Conservation (phyloP, 2,113 vertebrate species). For the Aphyosemion australe region DNA sequence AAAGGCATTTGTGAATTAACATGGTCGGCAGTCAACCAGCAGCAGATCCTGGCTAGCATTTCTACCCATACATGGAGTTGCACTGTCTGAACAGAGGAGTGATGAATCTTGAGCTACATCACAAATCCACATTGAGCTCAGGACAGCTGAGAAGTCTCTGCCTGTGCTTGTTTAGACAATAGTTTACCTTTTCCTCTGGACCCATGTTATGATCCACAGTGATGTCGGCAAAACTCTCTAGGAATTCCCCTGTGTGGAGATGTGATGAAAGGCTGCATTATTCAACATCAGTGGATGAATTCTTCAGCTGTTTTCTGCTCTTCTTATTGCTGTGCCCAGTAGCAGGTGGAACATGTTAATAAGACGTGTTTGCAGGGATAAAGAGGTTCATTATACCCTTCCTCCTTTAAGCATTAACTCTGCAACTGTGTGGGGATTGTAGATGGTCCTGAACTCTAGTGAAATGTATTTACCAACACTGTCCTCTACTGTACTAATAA, state of each 20-base stretch:
- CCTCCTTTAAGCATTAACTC: conserved; percentile 37
- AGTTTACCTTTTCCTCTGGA: conserved; percentile 38
- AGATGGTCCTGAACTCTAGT: conserved; percentile 44
- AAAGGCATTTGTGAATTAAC: conserved; percentile 19
- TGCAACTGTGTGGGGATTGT: conserved; percentile 61
- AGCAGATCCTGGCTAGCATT: conserved; percentile 58
- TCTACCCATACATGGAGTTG: conserved; percentile 68
- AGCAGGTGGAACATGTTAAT: conserved; percentile 79
- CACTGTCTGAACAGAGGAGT: conserved; percentile 31
- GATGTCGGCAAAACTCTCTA: conserved; percentile 33
- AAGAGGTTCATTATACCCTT: conserved; percentile 70
- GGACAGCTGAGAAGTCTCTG: conserved; percentile 43
- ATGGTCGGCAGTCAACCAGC: conserved; percentile 24
- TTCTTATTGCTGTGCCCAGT: conserved; percentile 30
- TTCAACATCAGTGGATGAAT: conserved; percentile 58
- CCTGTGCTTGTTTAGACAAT: conserved; percentile 18
- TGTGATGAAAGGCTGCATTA: conserved; percentile 60
- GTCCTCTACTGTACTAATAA: conserved; percentile 70
- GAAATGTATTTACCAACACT: conserved; percentile 44
- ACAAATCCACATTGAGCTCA: conserved; percentile 45
- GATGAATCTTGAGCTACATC: conserved; percentile 50
- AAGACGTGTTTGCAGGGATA: conserved; percentile 64
- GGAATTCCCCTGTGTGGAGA: conserved; percentile 46
- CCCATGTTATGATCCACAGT: conserved; percentile 19
- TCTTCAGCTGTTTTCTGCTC: conserved; percentile 63